A percentile compares a stretch with the other conserved stretches of the same genome.
Evolutionary conservation across 2,797 vertebrate genomes (phyloP).

Genomic region (Spondyliosoma cantharus): DNA sequence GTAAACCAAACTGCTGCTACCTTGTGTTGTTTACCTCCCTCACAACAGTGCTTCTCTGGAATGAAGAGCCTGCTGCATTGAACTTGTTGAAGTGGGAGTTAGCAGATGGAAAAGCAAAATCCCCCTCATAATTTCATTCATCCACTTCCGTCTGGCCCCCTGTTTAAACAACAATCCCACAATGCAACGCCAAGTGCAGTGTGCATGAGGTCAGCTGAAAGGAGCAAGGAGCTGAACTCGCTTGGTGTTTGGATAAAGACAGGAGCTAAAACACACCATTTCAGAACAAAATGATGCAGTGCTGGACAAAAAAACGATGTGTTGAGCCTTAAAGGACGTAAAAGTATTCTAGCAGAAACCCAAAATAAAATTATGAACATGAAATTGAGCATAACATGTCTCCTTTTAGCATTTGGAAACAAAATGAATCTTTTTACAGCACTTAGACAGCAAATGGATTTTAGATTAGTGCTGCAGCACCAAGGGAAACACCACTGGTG

Average conservation of each 20-base stretch:
- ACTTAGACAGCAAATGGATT: constrained; percentile 37
- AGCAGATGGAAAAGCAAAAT: constrained; percentile 44
- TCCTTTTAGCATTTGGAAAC: constrained; percentile 15
- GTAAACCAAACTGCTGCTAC: constrained; percentile 57
- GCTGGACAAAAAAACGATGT: neutral
- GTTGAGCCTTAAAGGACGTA: no score
- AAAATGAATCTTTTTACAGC: constrained; percentile 38
- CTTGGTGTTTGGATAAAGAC: no score
- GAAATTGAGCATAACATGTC: no score
- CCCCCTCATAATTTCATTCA: constrained; percentile 22
- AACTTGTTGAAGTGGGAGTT: constrained; percentile 27
- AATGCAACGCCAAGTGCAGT: neutral
- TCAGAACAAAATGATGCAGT: no score
- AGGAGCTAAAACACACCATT: no score
- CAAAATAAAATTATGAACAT: no score
- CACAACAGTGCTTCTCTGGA: constrained; percentile 23
- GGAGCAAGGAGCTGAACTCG: neutral
- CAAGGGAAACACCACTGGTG: constrained; percentile 14
- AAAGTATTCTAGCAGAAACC: no score
- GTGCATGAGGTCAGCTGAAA: constrained; percentile 5
- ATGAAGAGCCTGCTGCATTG: constrained; percentile 6
- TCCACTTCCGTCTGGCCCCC: neutral
- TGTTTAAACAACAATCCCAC: constrained; percentile 25
- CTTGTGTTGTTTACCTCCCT: constrained; percentile 32
- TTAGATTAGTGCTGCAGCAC: constrained; percentile 6